A percentile compares a stretch with the other conserved stretches of the same genome.
Conservation (phyloP, 2,113 vertebrate species). For the Propithecus coquereli region DNA sequence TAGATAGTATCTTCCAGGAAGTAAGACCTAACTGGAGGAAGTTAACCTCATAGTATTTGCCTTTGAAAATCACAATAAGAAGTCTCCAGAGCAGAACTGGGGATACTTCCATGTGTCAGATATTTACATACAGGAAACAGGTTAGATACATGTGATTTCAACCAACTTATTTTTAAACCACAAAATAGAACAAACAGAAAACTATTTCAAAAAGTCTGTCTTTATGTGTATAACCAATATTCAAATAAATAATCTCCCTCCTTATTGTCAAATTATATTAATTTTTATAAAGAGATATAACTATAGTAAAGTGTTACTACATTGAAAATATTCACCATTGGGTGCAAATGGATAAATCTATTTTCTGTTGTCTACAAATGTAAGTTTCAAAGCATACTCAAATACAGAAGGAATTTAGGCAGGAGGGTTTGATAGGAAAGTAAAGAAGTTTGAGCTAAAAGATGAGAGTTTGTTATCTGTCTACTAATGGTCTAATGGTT, state of each 20-base stretch:
- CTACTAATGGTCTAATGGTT: not conserved
- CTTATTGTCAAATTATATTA: not conserved
- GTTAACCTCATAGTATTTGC: not conserved
- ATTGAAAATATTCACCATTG: not conserved
- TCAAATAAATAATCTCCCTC: not conserved
- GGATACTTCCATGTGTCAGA: not conserved
- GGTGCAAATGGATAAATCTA: not conserved
- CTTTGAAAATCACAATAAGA: not conserved
- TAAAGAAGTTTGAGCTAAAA: not conserved
- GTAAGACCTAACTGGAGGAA: not conserved
- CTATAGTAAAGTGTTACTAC: not conserved
- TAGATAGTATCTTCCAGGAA: not conserved
- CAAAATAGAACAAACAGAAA: not conserved
- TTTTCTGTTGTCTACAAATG: not conserved
- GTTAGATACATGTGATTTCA: not conserved
- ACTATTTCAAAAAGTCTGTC: not conserved
- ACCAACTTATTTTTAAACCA: not conserved
- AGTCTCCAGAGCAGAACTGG: not conserved
- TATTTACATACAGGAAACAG: not conserved
- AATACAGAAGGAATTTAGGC: not conserved
- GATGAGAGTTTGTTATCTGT: no score
- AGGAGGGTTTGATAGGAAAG: not conserved
- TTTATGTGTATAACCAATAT: not conserved
- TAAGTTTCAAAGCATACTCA: not conserved
- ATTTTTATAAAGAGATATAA: not conserved